Base-by-base conservation (phyloP, 2,888 invertebrate species). In the Atherix ibis region DNA sequence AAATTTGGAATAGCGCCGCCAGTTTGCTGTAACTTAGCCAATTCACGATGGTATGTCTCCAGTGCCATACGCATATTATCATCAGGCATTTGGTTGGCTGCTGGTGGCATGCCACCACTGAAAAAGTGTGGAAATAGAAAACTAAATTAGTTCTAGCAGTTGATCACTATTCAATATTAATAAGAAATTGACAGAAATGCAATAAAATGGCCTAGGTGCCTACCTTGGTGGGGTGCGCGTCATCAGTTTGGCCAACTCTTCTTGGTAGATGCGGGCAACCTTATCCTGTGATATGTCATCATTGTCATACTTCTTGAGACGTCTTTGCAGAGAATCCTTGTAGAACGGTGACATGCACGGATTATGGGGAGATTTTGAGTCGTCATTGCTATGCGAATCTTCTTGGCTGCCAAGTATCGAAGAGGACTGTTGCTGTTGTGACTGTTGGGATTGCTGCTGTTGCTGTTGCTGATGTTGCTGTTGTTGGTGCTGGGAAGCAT, bases 211-310 rank as follows among this genome's bases (percentile, higher is more conserved):
- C 9, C 10, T 34, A 26, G 19, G 13, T 34, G 25, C 19, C 66
- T 66, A 84, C 84, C 81, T 76, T 56, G 80, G 78, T 24, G 73
- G 78, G 43, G 73, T 77, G 36, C 83, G 71, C 47, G 80, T 84
- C 76, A 92, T 89, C 35, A 97, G 71, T 56, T 94, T 94, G 38
- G 87, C 82, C 42, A 94, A 66, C 56, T 95, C 92, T 54, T 92
- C 91, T 52, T 94, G 91, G 56, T 94, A 94, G 51, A 94, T 87
- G 51, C 89, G 73, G 27, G 84, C 80, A 49, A 94, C 88, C 62
- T 92, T 91, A 55, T 97, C 95, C 56, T 94, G 92, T 25, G 94
- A 84, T 63, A 94, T 84, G 65, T 92, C 92, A 60, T 84, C 88
- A 62, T 87, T 85, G 60, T 85, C 84, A 63, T 85, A 87, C 50